phyloP scores from a whole-genome alignment of 2,888 invertebrate species.

The Pristionchus exspectatus region DNA sequence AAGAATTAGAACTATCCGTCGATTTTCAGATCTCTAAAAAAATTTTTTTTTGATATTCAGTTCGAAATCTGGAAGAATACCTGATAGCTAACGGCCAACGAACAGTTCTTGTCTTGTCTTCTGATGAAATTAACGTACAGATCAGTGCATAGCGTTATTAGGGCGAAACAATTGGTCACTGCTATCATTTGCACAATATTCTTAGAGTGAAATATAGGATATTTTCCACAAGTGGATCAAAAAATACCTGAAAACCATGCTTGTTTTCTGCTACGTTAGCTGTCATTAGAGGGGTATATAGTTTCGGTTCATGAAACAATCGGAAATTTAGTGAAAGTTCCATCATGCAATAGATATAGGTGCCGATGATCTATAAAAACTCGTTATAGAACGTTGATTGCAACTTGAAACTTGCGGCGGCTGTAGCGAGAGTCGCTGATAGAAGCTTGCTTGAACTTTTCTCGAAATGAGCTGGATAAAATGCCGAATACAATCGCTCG shows the following conservation, averaged over 20 bases:
- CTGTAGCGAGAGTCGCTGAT: neutral
- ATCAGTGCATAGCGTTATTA: neutral
- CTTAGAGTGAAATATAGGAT: too few species aligned
- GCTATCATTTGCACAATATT: neutral
- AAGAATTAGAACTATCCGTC: neutral
- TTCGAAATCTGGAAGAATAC: neutral
- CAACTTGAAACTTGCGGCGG: neutral
- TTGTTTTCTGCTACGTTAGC: neutral
- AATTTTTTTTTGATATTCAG: too few species aligned
- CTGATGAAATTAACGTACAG: neutral
- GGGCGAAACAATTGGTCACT: neutral
- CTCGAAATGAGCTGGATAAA: conserved; percentile 12
- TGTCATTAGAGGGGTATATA: neutral
- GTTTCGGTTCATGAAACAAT: neutral
- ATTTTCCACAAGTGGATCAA: too few species aligned
- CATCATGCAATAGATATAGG: neutral
- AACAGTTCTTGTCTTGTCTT: neutral
- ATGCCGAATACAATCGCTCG: neutral
- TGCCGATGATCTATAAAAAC: neutral
- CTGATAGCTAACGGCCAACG: neutral
- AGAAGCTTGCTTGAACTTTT: neutral
- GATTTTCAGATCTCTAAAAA: neutral
- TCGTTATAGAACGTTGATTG: too few species aligned
- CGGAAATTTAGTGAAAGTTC: neutral
- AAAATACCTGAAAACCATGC: neutral